Evolutionary conservation across 1,140 invertebrate genomes (phyloP).

Genomic region (Stegodyphus mimosarum): DNA sequence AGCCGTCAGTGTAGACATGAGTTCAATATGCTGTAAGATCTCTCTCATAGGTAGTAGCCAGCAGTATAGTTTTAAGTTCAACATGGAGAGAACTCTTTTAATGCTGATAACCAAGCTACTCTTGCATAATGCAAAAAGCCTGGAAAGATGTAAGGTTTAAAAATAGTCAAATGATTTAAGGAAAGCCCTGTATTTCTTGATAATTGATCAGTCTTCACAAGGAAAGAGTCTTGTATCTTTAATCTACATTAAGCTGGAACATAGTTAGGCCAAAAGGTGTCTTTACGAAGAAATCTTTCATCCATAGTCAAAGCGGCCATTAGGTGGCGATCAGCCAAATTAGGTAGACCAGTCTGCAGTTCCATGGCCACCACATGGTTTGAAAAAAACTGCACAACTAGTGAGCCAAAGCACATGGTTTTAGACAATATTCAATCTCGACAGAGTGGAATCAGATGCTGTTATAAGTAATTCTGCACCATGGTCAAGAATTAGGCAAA

Average conservation of each 20-base stretch:
- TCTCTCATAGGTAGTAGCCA: too few species aligned
- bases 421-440: conserved; percentile 40
- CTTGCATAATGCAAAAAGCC: too few species aligned
- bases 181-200: background rate
- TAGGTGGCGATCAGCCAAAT: background rate
- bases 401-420: background rate
- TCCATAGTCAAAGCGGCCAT: background rate
- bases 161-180: background rate
- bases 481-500: background rate
- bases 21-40: too few species aligned
- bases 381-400: background rate
- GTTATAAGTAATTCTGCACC: background rate
- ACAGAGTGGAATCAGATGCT: background rate
- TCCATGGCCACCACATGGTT: background rate
- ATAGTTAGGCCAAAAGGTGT: conserved; percentile 7
- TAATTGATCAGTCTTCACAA: background rate
- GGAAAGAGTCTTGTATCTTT: background rate
- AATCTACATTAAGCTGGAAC: background rate
- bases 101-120: too few species aligned
- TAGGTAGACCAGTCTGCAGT: background rate
- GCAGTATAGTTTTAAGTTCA: too few species aligned
- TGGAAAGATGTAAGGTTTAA: background rate
- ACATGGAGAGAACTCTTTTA: too few species aligned
- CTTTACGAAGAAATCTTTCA: background rate
- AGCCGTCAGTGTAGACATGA: too few species aligned